Evolutionary conservation across 2,113 vertebrate genomes (phyloP), one percentile per base, ranked within the genome.

Genomic region (Takifugu flavidus): DNA sequence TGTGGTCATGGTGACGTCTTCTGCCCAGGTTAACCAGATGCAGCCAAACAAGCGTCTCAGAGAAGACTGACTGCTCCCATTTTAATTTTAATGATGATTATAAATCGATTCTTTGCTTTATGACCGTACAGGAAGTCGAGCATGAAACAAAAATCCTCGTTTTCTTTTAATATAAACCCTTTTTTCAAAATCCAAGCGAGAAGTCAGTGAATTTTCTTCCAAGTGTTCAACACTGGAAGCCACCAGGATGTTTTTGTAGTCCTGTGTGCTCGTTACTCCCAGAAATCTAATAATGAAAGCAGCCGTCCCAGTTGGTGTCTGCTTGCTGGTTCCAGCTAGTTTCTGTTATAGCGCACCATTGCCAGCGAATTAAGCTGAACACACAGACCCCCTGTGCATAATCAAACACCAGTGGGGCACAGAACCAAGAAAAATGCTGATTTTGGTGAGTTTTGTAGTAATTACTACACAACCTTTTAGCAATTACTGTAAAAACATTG

Each of bases 21-120:
- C 47, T 56, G 59, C 62, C 64, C 45, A 25, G 56, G 74, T 74
- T 84, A 84, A 87, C 78, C 70, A 78, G 70, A 79, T 77, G 77
- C 65, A 68, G 77, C 65, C 67, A 72, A 25, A 34, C 31, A 34
- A 34, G 31, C 8, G 31, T 26, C 10, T 50, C 49, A 50, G 47
- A 25, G 20, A 20, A 20, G 20, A 20, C 20, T 20, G 20, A 20
- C 20, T 1, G 20, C 20, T 20, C 20, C 5, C 6, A 12, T 20
- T 46, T 28, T 20, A 39, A 8, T 10, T 39, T 10, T 10, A 39
- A 10, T 2, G 29, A 31, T 31, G 7, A 31, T 31, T 31, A 4
- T 31, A 39, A 39, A 31, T 67, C 4, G 49, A 51, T 54, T 52
- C 8, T 5, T 46, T 25, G 44, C 4, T 34, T 61, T 62, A 59